Conservation (phyloP, 2,113 vertebrate species). For the Corydoras maculifer region DNA sequence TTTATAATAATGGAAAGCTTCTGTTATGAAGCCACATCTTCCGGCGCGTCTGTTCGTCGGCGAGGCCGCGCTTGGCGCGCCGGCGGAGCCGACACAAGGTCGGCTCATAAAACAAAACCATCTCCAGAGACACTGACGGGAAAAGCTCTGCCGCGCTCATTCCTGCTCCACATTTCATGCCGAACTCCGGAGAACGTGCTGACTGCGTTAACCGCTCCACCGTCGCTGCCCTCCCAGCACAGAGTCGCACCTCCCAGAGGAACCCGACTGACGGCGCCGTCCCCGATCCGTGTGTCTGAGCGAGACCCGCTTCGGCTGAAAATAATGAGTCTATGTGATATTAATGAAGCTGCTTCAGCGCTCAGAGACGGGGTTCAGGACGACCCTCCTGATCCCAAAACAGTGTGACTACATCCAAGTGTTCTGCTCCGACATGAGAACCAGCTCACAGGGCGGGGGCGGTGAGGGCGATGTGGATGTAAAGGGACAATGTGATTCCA, state of each 20-base stretch:
- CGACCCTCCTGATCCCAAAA: background rate
- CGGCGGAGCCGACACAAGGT: too few species aligned
- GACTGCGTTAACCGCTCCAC: constrained; percentile 31
- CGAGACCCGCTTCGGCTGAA: background rate
- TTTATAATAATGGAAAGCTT: too few species aligned
- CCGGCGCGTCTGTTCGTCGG: too few species aligned
- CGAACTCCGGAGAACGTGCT: too few species aligned
- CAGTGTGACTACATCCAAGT: background rate
- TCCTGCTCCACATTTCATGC: background rate
- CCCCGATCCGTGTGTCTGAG: background rate
- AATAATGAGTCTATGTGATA: constrained; percentile 2
- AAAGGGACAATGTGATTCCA: too few species aligned
- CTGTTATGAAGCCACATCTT: too few species aligned
- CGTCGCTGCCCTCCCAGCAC: background rate
- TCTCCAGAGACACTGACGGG: background rate
- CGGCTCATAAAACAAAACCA: background rate
- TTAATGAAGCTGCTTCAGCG: background rate
- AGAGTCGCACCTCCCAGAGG: constrained; percentile 23
- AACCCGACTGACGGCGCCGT: constrained; percentile 8
- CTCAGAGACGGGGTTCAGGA: background rate
- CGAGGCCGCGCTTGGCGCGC: too few species aligned
- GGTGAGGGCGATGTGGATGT: too few species aligned
- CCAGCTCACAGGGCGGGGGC: too few species aligned
- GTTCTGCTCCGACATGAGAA: background rate
- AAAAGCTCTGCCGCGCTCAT: constrained; percentile 6